Evolutionary conservation across 2,113 vertebrate genomes (phyloP), one percentile per base, ranked within the genome.

Genomic region (Notothenia rossii): DNA sequence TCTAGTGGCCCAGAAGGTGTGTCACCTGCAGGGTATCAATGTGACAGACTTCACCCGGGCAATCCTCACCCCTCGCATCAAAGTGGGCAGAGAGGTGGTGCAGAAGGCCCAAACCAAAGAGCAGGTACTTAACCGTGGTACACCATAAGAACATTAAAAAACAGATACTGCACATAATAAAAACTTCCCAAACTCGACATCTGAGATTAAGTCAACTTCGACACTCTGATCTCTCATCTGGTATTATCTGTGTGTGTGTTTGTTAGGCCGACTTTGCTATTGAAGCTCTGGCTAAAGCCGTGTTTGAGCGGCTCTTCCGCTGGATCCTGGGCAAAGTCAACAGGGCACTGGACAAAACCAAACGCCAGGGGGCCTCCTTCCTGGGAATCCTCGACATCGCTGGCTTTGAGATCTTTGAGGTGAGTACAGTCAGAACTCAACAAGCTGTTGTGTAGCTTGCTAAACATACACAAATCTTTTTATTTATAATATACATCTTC

Each of bases 71-170:
- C 98, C 98, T 58, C 95, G 97, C 33, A 99, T 99, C 93, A 99
- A 99, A 94, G 98, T 99, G 0, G 98, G 98, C 59, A 91, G 98
- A 75, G 98, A 99, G 29, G 94, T 98, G 50, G 98, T 99, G 13
- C 98, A 99, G 94, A 99, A 99, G 91, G 97, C 98, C 1, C 98
- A 99, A 90, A 99, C 98, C 60, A 99, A 99, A 91, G 98, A 99
- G 72, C 98, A 99, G 97, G 98, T 98, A 67, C n/a, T 15, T 1
- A 3, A 66, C 20, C 1, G n/a, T 46, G 46, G 46, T 14, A 70
- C 74, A 70, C 10, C 15, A 59, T 0, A 58, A 17, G 5, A 59
- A 49, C 7, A 51, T 29, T n/a, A 45, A 69, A n/a, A n/a, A 22
- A 50, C 15, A 25, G 45, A 69, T 8, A 22, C 4, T 33, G 22